Base-by-base conservation (phyloP, 64 coral and sea anemone genomes). In the Astreopora myriophthalma region DNA sequence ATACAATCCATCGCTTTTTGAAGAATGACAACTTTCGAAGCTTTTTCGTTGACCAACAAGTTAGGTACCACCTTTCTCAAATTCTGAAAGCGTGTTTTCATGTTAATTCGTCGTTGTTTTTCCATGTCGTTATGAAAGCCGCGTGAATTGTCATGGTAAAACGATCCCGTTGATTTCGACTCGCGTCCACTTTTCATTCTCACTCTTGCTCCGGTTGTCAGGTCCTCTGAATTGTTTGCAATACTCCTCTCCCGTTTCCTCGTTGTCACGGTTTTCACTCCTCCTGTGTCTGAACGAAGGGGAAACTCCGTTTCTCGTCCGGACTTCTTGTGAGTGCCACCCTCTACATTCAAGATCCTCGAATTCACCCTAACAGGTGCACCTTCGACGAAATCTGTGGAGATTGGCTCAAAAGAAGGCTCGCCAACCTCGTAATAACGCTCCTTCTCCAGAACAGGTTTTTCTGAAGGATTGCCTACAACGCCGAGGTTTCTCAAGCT, bases 71-170 rank as follows among this genome's bases (percentile, higher is more conserved):
- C 35, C 28, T 44, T 37, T 20, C 71, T 46, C 11, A 92, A 51
- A 44, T 92, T 92, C 39, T 92, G 69, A 73, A 92, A 92, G 36
- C 81, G 82, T 33, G 75, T 85, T 63, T 92, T 92, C 70, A 92
- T 31, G 35, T 92, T 84, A 33, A 46, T 74, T 69, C 90, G 70
- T 17, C 90, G 48, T 14, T 92, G 79, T 33, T 84, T 92, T 52
- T 92, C 90, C 46, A 92, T 52, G 37, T 92, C 58, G 30, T 92
- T 92, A 30, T 73, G 46, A 16, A 92, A 57, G 19, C 40, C 20
- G 3, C 68, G 69, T 6, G 26, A 55, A 60, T 64, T 60, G 52
- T 55, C 52, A 20, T 3, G 3, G 19, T 37, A 14, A 83, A 12
- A 60, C 1, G 30, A 11, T 6, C 19, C 17, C 30, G 8, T 64